Conservation (phyloP, 1,140 invertebrate species). For the Drosophila nasuta region DNA sequence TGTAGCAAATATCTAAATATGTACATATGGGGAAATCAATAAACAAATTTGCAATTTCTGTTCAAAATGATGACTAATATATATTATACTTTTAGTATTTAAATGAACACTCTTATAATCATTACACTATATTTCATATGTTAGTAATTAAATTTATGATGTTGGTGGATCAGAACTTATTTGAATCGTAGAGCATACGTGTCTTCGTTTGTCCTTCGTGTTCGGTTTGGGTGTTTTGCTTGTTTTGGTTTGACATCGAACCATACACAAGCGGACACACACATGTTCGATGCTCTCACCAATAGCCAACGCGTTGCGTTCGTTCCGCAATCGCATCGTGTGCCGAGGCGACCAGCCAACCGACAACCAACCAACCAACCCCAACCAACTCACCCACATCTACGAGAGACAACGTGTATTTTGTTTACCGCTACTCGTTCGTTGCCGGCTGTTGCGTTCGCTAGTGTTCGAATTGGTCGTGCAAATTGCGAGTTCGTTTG, state of each 20-base stretch:
- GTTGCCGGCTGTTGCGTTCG: constrained; percentile 77
- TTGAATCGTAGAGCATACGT: constrained; percentile 59
- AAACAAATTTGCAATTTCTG: background rate
- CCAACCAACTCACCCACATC: constrained; percentile 9
- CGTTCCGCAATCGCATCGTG: constrained; percentile 35
- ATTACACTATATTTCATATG: background rate
- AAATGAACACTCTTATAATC: too few relatives aligned
- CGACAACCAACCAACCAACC: constrained; percentile 31
- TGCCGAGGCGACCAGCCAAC: constrained; percentile 45
- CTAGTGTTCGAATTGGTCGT: constrained; percentile 74
- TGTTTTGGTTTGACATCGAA: constrained; percentile 65
- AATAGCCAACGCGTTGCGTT: constrained; percentile 54
- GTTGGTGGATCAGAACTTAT: constrained; percentile 32
- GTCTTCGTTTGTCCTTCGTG: constrained; percentile 40
- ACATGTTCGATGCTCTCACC: constrained; percentile 66
- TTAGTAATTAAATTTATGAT: background rate
- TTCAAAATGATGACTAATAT: too few relatives aligned
- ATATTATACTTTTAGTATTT: too few relatives aligned
- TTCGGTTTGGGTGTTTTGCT: constrained; percentile 23
- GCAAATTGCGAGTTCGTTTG: constrained; percentile 36
- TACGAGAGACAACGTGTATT: constrained; percentile 54
- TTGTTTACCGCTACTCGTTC: constrained; percentile 75
- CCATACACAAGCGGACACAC: constrained; percentile 49
- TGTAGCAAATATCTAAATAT: background rate
- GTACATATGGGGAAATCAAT: background rate